phyloP scores from a whole-genome alignment of 2,797 vertebrate species.

The Macropodus opercularis region DNA sequence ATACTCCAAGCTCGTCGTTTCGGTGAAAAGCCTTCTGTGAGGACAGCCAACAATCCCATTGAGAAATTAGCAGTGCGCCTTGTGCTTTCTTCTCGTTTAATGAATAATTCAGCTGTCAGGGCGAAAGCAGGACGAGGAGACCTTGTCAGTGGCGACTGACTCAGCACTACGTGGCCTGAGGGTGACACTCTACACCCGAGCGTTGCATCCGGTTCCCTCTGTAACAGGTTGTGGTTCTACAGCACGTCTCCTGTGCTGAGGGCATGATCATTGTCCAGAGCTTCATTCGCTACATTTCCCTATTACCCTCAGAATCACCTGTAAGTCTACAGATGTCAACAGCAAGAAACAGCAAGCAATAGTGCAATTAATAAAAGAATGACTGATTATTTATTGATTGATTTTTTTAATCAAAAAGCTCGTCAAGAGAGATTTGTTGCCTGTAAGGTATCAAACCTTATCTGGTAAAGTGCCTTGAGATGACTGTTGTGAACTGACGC shows the following conservation, averaged over 20 bases:
- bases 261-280: slow-evolving; percentile 11
- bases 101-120: slow-evolving; percentile 80
- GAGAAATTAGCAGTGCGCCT: slow-evolving; percentile 79
- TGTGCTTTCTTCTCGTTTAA: slow-evolving; percentile 71
- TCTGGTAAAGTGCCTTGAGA: no score
- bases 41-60: slow-evolving; percentile 81
- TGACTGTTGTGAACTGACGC: no score
- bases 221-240: slow-evolving; percentile 38
- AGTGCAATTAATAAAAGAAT: no score
- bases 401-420: no score
- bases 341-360: no score
- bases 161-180: slow-evolving; percentile 74
- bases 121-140: slow-evolving; percentile 71
- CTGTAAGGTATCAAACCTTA: no score
- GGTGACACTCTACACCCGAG: slow-evolving; percentile 72
- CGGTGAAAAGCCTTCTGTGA: slow-evolving; percentile 48
- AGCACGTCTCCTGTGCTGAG: slow-evolving; percentile 28
- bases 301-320: not conserved
- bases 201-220: slow-evolving; percentile 53
- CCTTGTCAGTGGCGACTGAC: slow-evolving; percentile 76
- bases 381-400: no score
- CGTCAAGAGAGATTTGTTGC: no score
- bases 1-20: slow-evolving; percentile 41
- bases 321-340: not conserved
- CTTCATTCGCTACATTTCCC: not conserved